These are phyloP conservation scores for Parazoanthus atlanticus DNA, from an alignment of 92 coral and sea anemone species.

Conservation along the genomic window DNA sequence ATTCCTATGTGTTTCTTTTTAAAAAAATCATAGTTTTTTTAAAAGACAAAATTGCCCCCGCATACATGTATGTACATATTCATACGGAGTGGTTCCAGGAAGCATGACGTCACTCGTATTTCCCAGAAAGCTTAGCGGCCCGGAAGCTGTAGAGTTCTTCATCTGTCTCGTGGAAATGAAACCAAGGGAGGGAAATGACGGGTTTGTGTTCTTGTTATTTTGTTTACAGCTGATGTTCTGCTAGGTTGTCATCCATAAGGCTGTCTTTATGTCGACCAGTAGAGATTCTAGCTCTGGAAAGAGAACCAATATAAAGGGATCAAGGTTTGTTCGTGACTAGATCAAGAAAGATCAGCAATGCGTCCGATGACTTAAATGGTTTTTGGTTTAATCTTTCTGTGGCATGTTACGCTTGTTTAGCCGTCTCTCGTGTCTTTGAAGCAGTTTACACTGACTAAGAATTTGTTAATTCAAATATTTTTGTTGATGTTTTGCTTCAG, in stretches of 20 bases:
- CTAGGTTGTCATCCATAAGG: neutral
- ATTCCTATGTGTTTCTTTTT: neutral
- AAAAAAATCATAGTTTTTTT: neutral
- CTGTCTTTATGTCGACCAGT: constrained; percentile 62
- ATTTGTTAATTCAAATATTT: neutral
- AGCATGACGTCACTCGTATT: constrained; percentile 25
- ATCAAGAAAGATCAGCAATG: constrained; percentile 5
- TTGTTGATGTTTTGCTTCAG: constrained; percentile 16
- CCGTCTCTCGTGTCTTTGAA: neutral
- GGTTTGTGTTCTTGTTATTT: constrained; percentile 14
- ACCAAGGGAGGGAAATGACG: constrained; percentile 8
- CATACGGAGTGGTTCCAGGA: neutral
- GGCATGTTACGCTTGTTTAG: neutral
- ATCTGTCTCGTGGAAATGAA: constrained; percentile 17
- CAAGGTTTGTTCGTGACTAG: constrained; percentile 20
- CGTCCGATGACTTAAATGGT: neutral
- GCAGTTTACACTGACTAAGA: neutral
- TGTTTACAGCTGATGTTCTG: constrained; percentile 12
- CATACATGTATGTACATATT: no score
- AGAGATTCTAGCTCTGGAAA: constrained; percentile 27
- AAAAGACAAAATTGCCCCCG: no score
- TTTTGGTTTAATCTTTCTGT: neutral
- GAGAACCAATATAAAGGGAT: neutral
- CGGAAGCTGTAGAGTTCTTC: neutral
- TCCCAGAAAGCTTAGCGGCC: constrained; percentile 22